Evolutionary conservation across 1,140 invertebrate species (phyloP).

Genomic region (Drosophila lacertosa): DNA sequence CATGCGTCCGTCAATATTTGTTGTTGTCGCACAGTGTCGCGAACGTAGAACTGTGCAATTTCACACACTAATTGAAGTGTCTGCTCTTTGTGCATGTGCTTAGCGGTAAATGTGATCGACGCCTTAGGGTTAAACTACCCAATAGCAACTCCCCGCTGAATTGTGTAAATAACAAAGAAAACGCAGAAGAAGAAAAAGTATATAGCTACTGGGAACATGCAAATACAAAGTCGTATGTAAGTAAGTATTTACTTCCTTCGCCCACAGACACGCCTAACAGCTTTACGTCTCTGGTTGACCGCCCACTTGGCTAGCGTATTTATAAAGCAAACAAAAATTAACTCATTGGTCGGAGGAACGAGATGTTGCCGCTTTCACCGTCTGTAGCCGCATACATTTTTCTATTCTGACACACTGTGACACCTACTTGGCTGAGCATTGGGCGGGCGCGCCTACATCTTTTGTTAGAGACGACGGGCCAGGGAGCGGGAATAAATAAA

Average conservation of each 20-base stretch:
- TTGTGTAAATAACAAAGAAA: slow-evolving; percentile 2
- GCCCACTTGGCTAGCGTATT: slow-evolving; percentile 46
- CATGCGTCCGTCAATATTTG: slow-evolving; percentile 74
- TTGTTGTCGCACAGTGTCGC: slow-evolving; percentile 23
- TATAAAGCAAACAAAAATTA: slow-evolving; percentile 60
- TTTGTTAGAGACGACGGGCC: slow-evolving; percentile 27
- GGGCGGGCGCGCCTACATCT: slow-evolving; percentile 63
- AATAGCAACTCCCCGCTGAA: slow-evolving; percentile 1
- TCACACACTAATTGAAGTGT: slow-evolving; percentile 26
- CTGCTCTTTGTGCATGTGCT: background rate
- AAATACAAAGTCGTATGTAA: slow-evolving; percentile 1
- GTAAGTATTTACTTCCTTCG: background rate
- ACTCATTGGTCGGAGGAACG: slow-evolving; percentile 55
- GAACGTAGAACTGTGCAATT: slow-evolving; percentile 36
- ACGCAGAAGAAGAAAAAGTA: background rate
- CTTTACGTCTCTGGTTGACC: slow-evolving; percentile 7
- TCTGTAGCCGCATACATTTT: slow-evolving; percentile 59
- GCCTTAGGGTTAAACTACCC: background rate
- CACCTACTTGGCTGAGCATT: slow-evolving; percentile 66
- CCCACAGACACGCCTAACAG: background rate
- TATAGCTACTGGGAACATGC: background rate
- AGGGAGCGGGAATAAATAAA: too few relatives aligned
- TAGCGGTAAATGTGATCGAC: background rate
- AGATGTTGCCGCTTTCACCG: slow-evolving; percentile 10
- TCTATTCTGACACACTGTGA: slow-evolving; percentile 60